A percentile compares a stretch with the other conserved stretches of the same genome.
Conservation (phyloP, 92 coral and sea anemone genomes). For the Parazoanthus swiftii region DNA sequence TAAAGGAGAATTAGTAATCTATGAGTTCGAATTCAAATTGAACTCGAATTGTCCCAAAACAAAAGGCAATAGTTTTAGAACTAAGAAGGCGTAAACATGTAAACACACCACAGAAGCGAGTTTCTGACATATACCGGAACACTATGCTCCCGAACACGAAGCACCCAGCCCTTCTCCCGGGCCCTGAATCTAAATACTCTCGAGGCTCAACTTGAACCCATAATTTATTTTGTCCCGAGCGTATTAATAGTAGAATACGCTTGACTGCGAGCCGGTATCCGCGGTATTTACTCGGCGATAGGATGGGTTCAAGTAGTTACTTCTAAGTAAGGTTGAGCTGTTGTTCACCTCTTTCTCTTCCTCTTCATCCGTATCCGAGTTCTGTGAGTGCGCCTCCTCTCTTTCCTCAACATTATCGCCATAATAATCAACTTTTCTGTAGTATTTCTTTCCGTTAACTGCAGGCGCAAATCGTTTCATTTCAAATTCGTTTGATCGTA, state of each 20-base stretch:
- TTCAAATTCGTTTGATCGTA: slow-evolving; percentile 30
- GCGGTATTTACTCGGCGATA: slow-evolving; percentile 6
- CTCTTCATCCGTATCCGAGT: slow-evolving; percentile 35
- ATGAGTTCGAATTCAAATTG: no score
- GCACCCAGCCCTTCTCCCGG: no score
- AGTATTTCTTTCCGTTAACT: slow-evolving; percentile 33
- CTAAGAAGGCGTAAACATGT: no score
- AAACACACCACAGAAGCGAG: no score
- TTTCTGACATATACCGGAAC: no score
- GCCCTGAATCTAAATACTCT: no score
- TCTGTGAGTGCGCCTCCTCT: neutral
- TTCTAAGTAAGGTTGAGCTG: slow-evolving; percentile 1
- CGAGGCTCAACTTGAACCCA: no score
- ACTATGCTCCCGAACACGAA: no score
- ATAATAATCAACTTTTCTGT: slow-evolving; percentile 20
- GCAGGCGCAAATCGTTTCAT: slow-evolving; percentile 36
- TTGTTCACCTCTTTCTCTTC: neutral
- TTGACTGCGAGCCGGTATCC: slow-evolving; percentile 14
- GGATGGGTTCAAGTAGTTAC: slow-evolving; percentile 29
- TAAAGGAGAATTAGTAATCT: no score
- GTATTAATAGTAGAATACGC: slow-evolving; percentile 10
- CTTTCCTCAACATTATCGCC: slow-evolving; percentile 26
- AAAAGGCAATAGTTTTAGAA: no score
- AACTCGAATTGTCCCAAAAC: no score
- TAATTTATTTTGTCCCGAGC: no score